These are phyloP conservation scores for Sycophila sp. DNA, from an alignment of 1,140 invertebrate species.

Conservation along the genomic window DNA sequence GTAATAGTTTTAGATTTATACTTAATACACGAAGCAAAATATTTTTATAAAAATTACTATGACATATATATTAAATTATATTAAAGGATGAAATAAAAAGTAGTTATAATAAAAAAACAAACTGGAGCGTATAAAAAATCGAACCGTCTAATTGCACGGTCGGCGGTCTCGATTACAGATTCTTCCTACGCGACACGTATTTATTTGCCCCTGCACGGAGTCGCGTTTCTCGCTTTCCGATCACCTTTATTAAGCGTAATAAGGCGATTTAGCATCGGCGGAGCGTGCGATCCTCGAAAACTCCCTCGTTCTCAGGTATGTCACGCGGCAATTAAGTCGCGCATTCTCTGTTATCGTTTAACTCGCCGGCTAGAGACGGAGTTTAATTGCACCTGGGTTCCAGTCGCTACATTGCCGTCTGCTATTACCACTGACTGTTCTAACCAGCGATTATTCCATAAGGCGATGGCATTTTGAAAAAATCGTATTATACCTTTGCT, in stretches of 20 bases:
- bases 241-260: constrained; percentile 33
- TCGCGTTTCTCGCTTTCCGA: too few species aligned
- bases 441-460: not conserved
- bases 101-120: too few species aligned
- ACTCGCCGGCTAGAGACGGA: not conserved
- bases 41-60: too few species aligned
- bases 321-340: constrained; percentile 31
- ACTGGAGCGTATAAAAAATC: too few species aligned
- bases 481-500: not conserved
- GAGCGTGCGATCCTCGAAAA: constrained; percentile 18
- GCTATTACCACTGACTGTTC: not conserved
- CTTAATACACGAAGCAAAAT: too few species aligned
- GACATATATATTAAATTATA: too few species aligned
- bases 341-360: not conserved
- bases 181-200: constrained; percentile 18
- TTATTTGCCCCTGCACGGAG: not conserved
- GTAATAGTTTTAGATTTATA: too few species aligned
- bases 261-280: constrained; percentile 29
- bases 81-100: too few species aligned
- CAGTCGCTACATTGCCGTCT: not conserved
- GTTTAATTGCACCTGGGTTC: constrained; percentile 19
- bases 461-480: not conserved
- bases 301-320: constrained; percentile 29
- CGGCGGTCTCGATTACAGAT: constrained; percentile 5
- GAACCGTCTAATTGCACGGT: not conserved